Evolutionary conservation across 2,113 vertebrate species (phyloP).

Genomic region (Engystomops pustulosus): DNA sequence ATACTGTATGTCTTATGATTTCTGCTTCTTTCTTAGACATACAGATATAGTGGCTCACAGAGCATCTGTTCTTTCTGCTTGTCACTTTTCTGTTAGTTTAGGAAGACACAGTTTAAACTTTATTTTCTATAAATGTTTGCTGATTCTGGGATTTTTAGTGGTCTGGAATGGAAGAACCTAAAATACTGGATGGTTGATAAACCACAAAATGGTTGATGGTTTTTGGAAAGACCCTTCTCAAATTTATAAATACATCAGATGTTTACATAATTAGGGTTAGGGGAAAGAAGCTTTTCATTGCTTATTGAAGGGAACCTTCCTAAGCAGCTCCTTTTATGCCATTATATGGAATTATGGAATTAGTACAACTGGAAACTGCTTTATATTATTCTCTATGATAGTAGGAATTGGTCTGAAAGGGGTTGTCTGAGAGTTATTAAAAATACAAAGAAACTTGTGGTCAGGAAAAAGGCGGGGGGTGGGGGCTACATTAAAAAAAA

Average conservation of each 20-base stretch:
- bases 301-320: background rate
- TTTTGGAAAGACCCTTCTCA: background rate
- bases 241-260: too few species aligned
- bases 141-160: background rate
- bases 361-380: too few species aligned
- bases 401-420: too few species aligned
- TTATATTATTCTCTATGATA: too few species aligned
- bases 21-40: constrained; percentile 20
- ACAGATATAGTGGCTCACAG: background rate
- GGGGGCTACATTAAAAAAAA: too few species aligned
- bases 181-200: background rate
- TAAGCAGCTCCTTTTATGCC: background rate
- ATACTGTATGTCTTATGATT: constrained; percentile 71
- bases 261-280: too few species aligned
- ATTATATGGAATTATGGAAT: background rate
- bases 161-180: background rate
- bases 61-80: constrained; percentile 27
- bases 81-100: constrained; percentile 11
- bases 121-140: background rate
- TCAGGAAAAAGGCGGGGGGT: too few species aligned
- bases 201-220: background rate
- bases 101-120: background rate
- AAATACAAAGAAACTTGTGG: too few species aligned
- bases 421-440: too few species aligned
- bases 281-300: too few species aligned